Evolutionary conservation across 2,888 invertebrate genomes (phyloP).

Genomic region (Tridacna gigas): DNA sequence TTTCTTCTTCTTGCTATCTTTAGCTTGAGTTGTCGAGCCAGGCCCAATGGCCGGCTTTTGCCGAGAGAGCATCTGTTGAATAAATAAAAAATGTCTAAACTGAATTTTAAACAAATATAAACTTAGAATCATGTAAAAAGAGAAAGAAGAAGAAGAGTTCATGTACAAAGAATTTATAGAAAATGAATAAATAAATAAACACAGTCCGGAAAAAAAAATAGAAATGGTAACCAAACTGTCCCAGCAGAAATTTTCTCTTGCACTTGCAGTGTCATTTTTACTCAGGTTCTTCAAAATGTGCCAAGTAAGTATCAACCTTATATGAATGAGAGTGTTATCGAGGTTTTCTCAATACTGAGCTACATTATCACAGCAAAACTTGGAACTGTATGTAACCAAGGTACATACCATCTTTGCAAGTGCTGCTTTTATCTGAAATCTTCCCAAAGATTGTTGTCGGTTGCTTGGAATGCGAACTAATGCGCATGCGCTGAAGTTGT

Average conservation of each 20-base stretch:
- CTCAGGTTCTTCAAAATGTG: too few species aligned
- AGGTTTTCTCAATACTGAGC: background rate
- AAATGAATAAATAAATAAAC: too few species aligned
- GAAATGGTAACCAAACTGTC: too few species aligned
- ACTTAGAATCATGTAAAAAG: too few species aligned
- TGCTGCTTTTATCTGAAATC: background rate
- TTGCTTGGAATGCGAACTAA: conserved; percentile 18
- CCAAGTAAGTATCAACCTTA: too few species aligned
- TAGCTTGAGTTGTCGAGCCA: conserved; percentile 77
- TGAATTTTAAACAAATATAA: too few species aligned
- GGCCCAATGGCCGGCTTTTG: conserved; percentile 84
- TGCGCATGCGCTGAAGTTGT: conserved; percentile 19
- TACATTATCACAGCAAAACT: background rate
- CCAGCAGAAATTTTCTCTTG: too few species aligned
- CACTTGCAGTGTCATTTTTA: too few species aligned
- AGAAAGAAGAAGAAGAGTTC: too few species aligned
- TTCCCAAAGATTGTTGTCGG: conserved; percentile 8
- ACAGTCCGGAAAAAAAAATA: too few species aligned
- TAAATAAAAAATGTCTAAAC: background rate
- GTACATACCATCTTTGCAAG: conserved; percentile 17
- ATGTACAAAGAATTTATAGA: too few species aligned
- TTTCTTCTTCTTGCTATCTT: conserved; percentile 83
- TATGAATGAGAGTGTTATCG: background rate
- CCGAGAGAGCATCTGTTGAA: conserved; percentile 84
- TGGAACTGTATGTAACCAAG: background rate